These are phyloP conservation scores for Euschistus heros DNA, from an alignment of 1,140 invertebrate genomes.

Conservation along the genomic window DNA sequence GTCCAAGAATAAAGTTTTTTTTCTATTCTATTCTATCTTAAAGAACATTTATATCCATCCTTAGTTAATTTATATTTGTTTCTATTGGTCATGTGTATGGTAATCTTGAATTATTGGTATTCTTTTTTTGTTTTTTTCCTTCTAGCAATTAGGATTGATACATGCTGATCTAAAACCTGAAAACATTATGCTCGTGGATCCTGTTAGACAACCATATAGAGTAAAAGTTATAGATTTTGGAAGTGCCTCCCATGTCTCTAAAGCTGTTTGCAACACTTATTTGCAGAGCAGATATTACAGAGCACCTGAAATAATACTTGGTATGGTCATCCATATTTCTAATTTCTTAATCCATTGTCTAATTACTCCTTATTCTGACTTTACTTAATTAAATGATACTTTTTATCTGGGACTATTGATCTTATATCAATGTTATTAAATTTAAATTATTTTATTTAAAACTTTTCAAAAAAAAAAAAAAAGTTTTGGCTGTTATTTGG, in stretches of 20 bases:
- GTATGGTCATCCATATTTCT: slow-evolving; percentile 32
- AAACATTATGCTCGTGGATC: slow-evolving; percentile 99
- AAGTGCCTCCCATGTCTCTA: slow-evolving; percentile 96
- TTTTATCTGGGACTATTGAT: too few species aligned
- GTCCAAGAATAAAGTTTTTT: too few species aligned
- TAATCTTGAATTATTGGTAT: too few species aligned
- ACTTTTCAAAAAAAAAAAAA: too few species aligned
- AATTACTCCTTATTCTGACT: too few species aligned
- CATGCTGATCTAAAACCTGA: slow-evolving; percentile 99
- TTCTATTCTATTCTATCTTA: too few species aligned
- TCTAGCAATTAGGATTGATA: slow-evolving; percentile 91
- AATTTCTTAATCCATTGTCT: too few species aligned
- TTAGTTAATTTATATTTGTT: background rate
- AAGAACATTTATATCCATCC: background rate
- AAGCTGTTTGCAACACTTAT: slow-evolving; percentile 99
- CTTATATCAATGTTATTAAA: too few species aligned
- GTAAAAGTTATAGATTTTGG: slow-evolving; percentile 99
- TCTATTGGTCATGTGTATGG: background rate
- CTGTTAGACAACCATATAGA: slow-evolving; percentile 89
- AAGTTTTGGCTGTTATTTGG: too few species aligned
- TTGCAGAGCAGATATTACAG: slow-evolving; percentile 98
- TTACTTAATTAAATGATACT: too few species aligned
- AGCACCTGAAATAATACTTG: slow-evolving; percentile 97
- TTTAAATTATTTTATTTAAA: too few species aligned
- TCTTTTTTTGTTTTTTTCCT: slow-evolving; percentile 32